Conservation (phyloP, 2,888 invertebrate genomes). For the Pimpla rufipes region DNA sequence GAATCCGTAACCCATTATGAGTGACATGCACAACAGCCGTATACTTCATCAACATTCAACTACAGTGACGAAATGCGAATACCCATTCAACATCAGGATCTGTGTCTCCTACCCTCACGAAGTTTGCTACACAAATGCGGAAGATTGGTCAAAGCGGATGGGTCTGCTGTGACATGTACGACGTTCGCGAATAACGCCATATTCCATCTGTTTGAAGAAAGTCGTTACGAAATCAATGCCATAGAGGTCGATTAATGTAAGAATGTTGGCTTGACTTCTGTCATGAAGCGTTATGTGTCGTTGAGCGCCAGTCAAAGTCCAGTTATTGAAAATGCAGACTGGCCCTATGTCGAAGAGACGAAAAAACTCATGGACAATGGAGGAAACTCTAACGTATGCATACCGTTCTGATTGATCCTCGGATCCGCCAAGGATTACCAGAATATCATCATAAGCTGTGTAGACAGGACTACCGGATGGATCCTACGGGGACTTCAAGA, state of each 20-base stretch:
- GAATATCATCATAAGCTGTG: constrained; percentile 5
- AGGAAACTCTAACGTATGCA: constrained; percentile 41
- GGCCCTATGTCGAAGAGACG: constrained; percentile 39
- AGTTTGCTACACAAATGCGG: constrained; percentile 63
- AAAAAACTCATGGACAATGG: too few relatives aligned
- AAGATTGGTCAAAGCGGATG: constrained; percentile 34
- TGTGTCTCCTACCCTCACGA: too few relatives aligned
- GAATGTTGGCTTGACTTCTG: constrained; percentile 38
- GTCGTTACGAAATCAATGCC: constrained; percentile 80
- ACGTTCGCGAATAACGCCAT: constrained; percentile 61
- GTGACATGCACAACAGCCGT: too few relatives aligned
- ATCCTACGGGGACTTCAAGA: constrained; percentile 74
- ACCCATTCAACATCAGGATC: too few relatives aligned
- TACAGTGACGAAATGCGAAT: too few relatives aligned
- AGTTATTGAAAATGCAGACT: constrained; percentile 61
- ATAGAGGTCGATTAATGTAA: constrained; percentile 78
- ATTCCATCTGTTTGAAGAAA: too few relatives aligned
- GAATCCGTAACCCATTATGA: too few relatives aligned
- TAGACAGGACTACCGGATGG: constrained; percentile 64
- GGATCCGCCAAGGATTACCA: not conserved
- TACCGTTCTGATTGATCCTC: too few relatives aligned
- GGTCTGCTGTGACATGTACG: constrained; percentile 6
- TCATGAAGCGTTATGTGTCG: constrained; percentile 43
- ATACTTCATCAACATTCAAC: too few relatives aligned
- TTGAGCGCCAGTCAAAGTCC: constrained; percentile 42